Conservation (phyloP, 1,140 invertebrate species). For the Leucophenga varia region DNA sequence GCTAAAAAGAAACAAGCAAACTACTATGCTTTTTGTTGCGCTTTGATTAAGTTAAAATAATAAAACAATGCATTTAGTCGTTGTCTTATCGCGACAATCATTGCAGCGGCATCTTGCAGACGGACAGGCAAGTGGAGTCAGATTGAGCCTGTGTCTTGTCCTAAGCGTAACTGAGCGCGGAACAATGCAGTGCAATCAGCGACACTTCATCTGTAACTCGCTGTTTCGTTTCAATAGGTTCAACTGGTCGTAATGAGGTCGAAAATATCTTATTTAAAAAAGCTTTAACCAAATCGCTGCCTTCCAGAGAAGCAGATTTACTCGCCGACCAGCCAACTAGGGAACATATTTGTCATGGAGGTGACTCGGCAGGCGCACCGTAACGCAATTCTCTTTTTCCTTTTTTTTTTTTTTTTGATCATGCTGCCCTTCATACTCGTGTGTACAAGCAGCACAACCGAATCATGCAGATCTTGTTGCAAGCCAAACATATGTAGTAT, state of each 20-base stretch:
- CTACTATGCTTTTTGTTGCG: too few species aligned
- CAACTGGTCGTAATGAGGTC: conserved; percentile 42
- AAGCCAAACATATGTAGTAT: neutral
- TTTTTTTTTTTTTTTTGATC: neutral
- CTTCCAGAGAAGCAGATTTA: conserved; percentile 39
- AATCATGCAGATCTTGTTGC: neutral
- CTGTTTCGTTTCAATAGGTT: conserved; percentile 8
- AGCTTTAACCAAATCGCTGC: conserved; percentile 9
- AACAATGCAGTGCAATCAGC: conserved; percentile 55
- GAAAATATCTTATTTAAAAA: conserved; percentile 53
- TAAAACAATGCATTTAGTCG: neutral
- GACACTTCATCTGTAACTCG: conserved; percentile 46
- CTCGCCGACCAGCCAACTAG: too few species aligned
- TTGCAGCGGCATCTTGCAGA: conserved; percentile 30
- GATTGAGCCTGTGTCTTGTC: conserved; percentile 1
- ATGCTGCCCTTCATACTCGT: neutral
- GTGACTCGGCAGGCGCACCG: too few species aligned
- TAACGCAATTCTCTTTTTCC: neutral
- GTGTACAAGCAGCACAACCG: neutral
- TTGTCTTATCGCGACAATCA: too few species aligned
- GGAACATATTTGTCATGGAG: too few species aligned
- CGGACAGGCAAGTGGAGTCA: too few species aligned
- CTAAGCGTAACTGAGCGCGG: conserved; percentile 15
- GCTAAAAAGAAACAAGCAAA: conserved; percentile 8
- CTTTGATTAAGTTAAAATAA: too few species aligned